phyloP scores from a whole-genome alignment of 2,888 invertebrate genomes.

The Parnassius orleans region DNA sequence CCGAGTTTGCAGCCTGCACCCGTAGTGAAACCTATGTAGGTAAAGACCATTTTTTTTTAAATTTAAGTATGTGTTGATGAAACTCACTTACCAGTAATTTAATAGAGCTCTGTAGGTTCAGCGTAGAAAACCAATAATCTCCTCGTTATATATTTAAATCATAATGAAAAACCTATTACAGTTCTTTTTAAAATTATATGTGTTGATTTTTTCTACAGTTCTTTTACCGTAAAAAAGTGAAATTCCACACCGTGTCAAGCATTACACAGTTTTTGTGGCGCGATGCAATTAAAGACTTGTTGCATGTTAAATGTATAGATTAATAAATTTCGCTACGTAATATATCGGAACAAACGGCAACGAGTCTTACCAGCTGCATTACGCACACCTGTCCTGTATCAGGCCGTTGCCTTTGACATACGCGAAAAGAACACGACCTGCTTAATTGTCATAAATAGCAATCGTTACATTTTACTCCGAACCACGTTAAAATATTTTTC shows the following conservation, averaged over 20 bases:
- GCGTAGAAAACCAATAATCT: too few species aligned
- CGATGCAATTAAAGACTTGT: slow-evolving; percentile 11
- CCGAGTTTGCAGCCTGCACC: too few species aligned
- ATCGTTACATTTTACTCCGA: slow-evolving; percentile 5
- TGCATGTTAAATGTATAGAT: slow-evolving; percentile 12
- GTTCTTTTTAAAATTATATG: slow-evolving; percentile 11
- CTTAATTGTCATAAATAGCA: slow-evolving; percentile 21
- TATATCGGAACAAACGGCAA: slow-evolving; percentile 8
- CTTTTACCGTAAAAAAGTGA: background rate
- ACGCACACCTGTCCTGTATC: slow-evolving; percentile 58
- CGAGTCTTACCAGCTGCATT: slow-evolving; percentile 44
- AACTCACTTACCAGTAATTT: too few species aligned
- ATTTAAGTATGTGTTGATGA: too few species aligned
- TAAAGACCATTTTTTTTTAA: too few species aligned
- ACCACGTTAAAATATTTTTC: slow-evolving; percentile 11
- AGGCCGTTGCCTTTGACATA: slow-evolving; percentile 68
- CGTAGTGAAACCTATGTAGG: too few species aligned
- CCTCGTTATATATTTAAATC: too few species aligned
- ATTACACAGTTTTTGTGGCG: slow-evolving; percentile 10
- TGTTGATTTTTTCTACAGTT: slow-evolving; percentile 2
- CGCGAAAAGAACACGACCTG: slow-evolving; percentile 28
- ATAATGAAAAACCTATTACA: slow-evolving; percentile 8
- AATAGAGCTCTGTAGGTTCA: too few species aligned
- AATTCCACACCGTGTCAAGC: slow-evolving; percentile 4
- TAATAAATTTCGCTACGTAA: slow-evolving; percentile 13